Base-by-base conservation (phyloP, 1,140 invertebrate species). In the Platyscapa corneri region DNA sequence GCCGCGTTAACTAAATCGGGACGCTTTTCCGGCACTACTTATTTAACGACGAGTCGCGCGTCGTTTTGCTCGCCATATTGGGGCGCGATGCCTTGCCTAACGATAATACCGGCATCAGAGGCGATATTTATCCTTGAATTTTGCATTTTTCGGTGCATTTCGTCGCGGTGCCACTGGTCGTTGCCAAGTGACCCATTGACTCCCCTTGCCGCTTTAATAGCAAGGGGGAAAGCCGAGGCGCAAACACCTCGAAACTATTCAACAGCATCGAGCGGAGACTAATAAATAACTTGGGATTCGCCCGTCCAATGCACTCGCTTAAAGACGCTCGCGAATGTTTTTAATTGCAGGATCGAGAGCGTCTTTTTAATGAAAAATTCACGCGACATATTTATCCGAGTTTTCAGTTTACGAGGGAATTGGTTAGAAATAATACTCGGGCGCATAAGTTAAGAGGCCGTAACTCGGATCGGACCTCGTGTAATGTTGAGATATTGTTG, bases 361-460 rank as follows among this genome's bases (percentile, higher is more conserved):
- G 32, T 18, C 8, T 67, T 65, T 67, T 30, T 67, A 81, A 70
- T 81, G 49, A 67, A 49, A 46, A 81, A 27, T 39, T 18, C 39
- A 27, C 14, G 39, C 27, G 39, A 16, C 27, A 81, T 67, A 81
- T 67, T 67, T 46, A 46, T 60, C 67, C 8, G 12, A 20, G n/a
- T 14, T 70, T 81, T 30, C n/a, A 70, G 70, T 70, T 46, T 32
- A 81, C n/a, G 60, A 46, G n/a, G 18, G 32, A 49, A 72, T 82
- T 72, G 65, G 23, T 82, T 67, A 74, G 14, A 8, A 76, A 53
- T 53, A 39, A 84, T 12, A 72, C 70, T n/a, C n/a, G n/a, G n/a
- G n/a, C n/a, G 70, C 70, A 72, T 70, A 34, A 64, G 78, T 79
- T 78, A 84, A 70, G 42, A 30, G 49, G 32, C 60, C 3, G 53